Evolutionary conservation across 2,797 vertebrate genomes (phyloP).

Genomic region (Coregonus suidteri): DNA sequence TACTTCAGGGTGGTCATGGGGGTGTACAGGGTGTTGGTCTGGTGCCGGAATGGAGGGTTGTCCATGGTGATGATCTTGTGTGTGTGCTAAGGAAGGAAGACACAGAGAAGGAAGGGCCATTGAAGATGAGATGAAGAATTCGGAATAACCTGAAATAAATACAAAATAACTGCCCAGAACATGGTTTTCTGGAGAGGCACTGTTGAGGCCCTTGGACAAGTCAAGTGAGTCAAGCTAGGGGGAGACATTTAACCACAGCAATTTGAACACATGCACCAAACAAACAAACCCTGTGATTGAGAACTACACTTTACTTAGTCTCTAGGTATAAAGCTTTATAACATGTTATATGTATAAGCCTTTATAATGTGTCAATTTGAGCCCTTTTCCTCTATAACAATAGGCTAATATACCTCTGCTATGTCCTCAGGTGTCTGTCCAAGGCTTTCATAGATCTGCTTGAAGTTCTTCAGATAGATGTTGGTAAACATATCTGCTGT

Average conservation of each 20-base stretch:
- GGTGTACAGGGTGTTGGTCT: slow-evolving; percentile 85
- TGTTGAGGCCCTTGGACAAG: too few species aligned
- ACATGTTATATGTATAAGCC: background rate
- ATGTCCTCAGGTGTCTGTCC: slow-evolving; percentile 84
- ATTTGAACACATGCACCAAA: background rate
- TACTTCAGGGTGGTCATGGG: slow-evolving; percentile 88
- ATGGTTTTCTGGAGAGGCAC: too few species aligned
- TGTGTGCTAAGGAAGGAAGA: slow-evolving; percentile 76
- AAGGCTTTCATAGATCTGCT: slow-evolving; percentile 81
- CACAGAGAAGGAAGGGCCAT: background rate
- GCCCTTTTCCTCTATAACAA: background rate
- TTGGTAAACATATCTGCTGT: slow-evolving; percentile 87
- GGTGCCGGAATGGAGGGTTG: slow-evolving; percentile 86
- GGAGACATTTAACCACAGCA: slow-evolving; percentile 14
- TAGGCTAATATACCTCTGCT: slow-evolving; percentile 77
- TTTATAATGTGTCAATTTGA: background rate
- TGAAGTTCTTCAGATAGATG: slow-evolving; percentile 86
- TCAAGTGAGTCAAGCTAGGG: background rate
- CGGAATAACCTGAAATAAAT: too few species aligned
- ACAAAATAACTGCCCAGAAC: too few species aligned
- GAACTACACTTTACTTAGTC: too few species aligned
- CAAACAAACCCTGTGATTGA: background rate
- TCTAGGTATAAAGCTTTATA: too few species aligned
- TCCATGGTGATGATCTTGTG: slow-evolving; percentile 82
- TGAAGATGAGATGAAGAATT: too few species aligned